Base-by-base conservation (phyloP, 2,888 invertebrate species). In the Andrena haemorrhoa region DNA sequence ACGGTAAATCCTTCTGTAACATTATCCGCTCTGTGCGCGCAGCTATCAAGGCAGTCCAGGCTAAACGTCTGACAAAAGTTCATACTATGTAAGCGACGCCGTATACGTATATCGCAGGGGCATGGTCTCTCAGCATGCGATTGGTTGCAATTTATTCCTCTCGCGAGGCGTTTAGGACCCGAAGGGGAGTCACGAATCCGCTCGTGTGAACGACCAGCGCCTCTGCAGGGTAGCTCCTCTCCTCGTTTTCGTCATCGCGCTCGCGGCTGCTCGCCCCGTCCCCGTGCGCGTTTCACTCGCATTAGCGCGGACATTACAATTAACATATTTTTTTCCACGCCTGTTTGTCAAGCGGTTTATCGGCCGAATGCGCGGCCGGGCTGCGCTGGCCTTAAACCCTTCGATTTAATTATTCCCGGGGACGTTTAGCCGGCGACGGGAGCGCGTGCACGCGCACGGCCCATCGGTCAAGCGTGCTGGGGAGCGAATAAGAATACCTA, bases 281-380 rank as follows among this genome's bases (percentile, higher is more conserved):
- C 70, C 26, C 20, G 49, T 12, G 51, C 31, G 49, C 68, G 71
- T 72, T 82, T 74, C 70, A 63, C 69, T 71, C 83, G 70, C 86
- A 80, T 88, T 82, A 87, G 79, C 83, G 84, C 68, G 88, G 87
- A 85, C 85, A 88, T 87, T 88, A 89, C 88, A 84, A 89, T 89
- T 85, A 86, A 74, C 82, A 77, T 88, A 82, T 83, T 84, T 75
- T 85, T 81, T 75, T 81, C 83, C 65, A 12, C 61, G 75, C 74
- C 69, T 73, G 73, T 77, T 79, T 73, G 77, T 84, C 83, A 75
- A 35, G 65, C 80, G 87, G 75, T 91, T 91, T 89, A 91, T 90
- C 88, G 86, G 71, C 33, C 78, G 85, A 79, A 90, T 89, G 88
- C 90, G 91, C 82, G 86, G 73, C 71, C 77, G 80, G 60, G 83